Conservation (phyloP, 2,113 vertebrate species). For the Okapia johnstoni region DNA sequence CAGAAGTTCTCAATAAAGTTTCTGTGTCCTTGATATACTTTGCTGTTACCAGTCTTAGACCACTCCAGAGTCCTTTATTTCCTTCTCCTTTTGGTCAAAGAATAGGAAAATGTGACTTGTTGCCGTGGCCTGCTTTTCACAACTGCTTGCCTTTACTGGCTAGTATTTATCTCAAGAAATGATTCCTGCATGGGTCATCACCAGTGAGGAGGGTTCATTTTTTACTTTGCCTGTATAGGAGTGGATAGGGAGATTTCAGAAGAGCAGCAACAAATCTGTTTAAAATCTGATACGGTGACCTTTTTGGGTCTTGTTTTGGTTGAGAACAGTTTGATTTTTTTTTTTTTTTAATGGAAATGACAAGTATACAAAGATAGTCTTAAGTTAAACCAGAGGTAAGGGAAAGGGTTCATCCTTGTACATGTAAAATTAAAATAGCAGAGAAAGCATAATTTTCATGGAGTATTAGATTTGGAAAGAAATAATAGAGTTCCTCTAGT, state of each 20-base stretch:
- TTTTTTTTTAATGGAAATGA: not conserved
- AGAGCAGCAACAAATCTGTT: not conserved
- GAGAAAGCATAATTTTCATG: conserved; percentile 50
- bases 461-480: conserved; percentile 62
- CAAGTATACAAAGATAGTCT: not conserved
- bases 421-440: conserved; percentile 36
- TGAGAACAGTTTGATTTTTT: not conserved
- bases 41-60: conserved; percentile 13
- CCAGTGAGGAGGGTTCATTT: not conserved
- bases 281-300: conserved; percentile 23
- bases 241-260: conserved; percentile 8
- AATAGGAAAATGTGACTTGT: conserved; percentile 38
- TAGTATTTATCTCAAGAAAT: not conserved
- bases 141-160: conserved; percentile 4
- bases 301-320: conserved; percentile 36
- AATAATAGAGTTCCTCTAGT: conserved; percentile 56
- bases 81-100: conserved; percentile 57
- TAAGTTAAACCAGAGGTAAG: conserved; percentile 37
- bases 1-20: not conserved
- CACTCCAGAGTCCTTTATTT: conserved; percentile 35
- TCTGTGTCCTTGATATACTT: conserved; percentile 29
- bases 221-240: not conserved
- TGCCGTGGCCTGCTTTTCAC: not conserved
- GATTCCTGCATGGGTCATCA: not conserved
- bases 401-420: not conserved